phyloP scores from a whole-genome alignment of 2,797 vertebrate genomes.

The Moxostoma hubbsi region DNA sequence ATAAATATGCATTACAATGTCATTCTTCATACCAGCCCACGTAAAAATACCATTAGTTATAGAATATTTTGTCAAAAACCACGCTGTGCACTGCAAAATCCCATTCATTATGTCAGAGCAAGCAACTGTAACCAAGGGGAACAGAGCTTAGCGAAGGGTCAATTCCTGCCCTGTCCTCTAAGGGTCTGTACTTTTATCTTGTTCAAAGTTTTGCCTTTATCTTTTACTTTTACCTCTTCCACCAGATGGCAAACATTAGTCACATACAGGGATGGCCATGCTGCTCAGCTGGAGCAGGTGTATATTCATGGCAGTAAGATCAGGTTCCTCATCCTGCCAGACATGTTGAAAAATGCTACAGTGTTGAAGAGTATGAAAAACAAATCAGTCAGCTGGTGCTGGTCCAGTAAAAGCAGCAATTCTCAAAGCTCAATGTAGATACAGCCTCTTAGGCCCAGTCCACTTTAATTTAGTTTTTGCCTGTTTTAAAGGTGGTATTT shows the following conservation, averaged over 20 bases:
- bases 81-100: no score
- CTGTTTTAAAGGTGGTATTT: not conserved
- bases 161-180: no score
- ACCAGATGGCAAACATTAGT: slow-evolving; percentile 98
- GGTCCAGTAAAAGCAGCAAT: slow-evolving; percentile 97
- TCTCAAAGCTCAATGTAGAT: slow-evolving; percentile 94
- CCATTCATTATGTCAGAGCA: no score
- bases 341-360: slow-evolving; percentile 98
- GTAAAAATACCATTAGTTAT: no score
- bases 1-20: no score
- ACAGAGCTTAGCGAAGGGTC: no score
- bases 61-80: no score
- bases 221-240: not conserved
- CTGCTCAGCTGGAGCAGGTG: slow-evolving; percentile 95
- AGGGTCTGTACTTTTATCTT: no score
- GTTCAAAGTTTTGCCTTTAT: not conserved
- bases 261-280: slow-evolving; percentile 93
- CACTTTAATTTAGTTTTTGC: not conserved
- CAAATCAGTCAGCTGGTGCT: slow-evolving; percentile 95
- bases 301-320: slow-evolving; percentile 99
- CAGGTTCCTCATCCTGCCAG: slow-evolving; percentile 94
- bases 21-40: no score
- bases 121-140: no score
- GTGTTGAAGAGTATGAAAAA: slow-evolving; percentile 99
- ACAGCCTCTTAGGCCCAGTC: not conserved